Evolutionary conservation across 2,888 invertebrate genomes (phyloP).

Genomic region (Drosophila maculinotata): DNA sequence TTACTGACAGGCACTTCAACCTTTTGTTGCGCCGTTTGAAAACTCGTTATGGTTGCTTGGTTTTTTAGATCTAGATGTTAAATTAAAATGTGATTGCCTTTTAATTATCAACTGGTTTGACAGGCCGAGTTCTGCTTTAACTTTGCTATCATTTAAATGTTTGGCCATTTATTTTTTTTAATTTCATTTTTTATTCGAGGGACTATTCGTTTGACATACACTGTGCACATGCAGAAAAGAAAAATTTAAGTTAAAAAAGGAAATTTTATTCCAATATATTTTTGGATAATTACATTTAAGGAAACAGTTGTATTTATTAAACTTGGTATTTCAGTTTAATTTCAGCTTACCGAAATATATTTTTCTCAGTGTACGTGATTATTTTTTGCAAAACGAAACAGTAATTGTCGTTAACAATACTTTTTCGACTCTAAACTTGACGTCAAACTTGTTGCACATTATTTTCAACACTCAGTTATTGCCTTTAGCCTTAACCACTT

Average conservation of each 20-base stretch:
- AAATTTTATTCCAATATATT: too few relatives aligned
- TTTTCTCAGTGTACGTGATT: too few relatives aligned
- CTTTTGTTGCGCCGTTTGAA: constrained; percentile 27
- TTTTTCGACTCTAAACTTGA: background rate
- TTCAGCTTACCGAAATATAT: too few relatives aligned
- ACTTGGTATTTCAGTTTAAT: too few relatives aligned
- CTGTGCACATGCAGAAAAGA: too few relatives aligned
- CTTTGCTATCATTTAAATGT: constrained; percentile 44
- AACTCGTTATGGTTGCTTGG: constrained; percentile 45
- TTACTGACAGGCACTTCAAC: constrained; percentile 9
- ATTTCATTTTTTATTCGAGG: constrained; percentile 29
- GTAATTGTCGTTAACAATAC: too few relatives aligned
- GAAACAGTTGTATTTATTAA: too few relatives aligned
- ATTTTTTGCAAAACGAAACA: too few relatives aligned
- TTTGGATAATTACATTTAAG: too few relatives aligned
- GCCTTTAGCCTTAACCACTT: background rate
- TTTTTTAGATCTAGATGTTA: constrained; percentile 50
- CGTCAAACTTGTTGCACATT: background rate
- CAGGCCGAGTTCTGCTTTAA: constrained; percentile 59
- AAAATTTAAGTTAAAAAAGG: too few relatives aligned
- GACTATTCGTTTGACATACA: constrained; percentile 1
- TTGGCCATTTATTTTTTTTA: constrained; percentile 46
- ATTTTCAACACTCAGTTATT: background rate
- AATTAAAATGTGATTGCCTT: constrained; percentile 51
- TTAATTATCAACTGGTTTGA: constrained; percentile 75